Conservation (phyloP, 2,113 vertebrate species). For the Malurus melanocephalus region DNA sequence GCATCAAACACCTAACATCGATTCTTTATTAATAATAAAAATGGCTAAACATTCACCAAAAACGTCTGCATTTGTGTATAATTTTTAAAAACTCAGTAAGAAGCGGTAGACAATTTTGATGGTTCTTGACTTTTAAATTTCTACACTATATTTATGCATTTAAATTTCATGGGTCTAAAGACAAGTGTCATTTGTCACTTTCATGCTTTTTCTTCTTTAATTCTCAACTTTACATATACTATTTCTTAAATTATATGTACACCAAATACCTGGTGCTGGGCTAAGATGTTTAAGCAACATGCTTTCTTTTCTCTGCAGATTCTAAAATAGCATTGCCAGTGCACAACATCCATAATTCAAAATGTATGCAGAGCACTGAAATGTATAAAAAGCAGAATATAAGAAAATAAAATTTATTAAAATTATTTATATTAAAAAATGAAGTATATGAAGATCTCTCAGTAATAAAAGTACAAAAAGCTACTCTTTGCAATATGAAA, state of each 20-base stretch:
- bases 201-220: conserved; percentile 87
- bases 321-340: conserved; percentile 95
- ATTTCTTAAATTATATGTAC: conserved; percentile 86
- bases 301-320: conserved; percentile 94
- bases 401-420: conserved; percentile 99
- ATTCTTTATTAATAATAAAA: conserved; percentile 90
- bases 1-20: conserved; percentile 92
- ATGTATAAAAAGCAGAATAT: conserved; percentile 99
- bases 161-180: conserved; percentile 78
- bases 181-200: conserved; percentile 79
- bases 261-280: conserved; percentile 88
- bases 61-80: conserved; percentile 90
- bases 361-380: conserved; percentile 99
- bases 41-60: conserved; percentile 94
- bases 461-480: conserved; percentile 99
- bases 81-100: conserved; percentile 86
- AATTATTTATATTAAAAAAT: conserved; percentile 98
- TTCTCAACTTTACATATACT: conserved; percentile 89
- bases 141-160: conserved; percentile 78
- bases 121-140: conserved; percentile 78
- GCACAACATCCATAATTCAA: conserved; percentile 94
- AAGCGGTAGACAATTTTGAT: conserved; percentile 82
- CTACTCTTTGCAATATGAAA: conserved; percentile 99
- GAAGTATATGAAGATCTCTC: conserved; percentile 99
- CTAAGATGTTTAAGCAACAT: conserved; percentile 87